Conservation (phyloP, 2,797 vertebrate genomes). For the Microctenopoma stevenorrisi region DNA sequence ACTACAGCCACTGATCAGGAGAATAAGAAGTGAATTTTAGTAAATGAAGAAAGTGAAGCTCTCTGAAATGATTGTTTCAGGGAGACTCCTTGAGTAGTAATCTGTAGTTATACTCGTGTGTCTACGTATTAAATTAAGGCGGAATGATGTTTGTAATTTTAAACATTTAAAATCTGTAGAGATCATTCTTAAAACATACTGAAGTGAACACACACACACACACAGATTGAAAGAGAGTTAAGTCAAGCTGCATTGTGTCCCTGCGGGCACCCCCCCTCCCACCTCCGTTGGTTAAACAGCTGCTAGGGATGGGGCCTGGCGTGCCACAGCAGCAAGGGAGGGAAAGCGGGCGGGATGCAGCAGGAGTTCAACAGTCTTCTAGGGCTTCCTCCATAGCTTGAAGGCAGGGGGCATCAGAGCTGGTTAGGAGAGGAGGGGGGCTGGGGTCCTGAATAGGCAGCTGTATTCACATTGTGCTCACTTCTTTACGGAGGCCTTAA, state of each 20-base stretch:
- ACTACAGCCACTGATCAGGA: too few relatives aligned
- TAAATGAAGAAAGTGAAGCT: too few relatives aligned
- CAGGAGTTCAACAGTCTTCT: conserved; percentile 62
- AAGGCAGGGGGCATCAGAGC: conserved; percentile 57
- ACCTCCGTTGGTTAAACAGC: conserved; percentile 75
- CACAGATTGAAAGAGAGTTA: conserved; percentile 36
- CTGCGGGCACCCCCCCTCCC: conserved; percentile 53
- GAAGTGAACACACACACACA: neutral
- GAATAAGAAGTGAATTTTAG: too few relatives aligned
- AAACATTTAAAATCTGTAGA: neutral
- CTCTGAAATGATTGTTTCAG: too few relatives aligned
- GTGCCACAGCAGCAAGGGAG: conserved; percentile 46
- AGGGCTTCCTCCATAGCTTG: conserved; percentile 46
- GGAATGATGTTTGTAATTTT: neutral
- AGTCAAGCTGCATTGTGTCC: conserved; percentile 65
- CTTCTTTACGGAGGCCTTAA: conserved; percentile 59
- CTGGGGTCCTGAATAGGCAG: conserved; percentile 67
- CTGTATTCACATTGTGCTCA: conserved; percentile 76
- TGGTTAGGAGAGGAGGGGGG: conserved; percentile 17
- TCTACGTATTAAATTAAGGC: too few relatives aligned
- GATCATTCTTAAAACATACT: conserved; percentile 10
- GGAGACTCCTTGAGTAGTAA: too few relatives aligned
- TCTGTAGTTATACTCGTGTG: too few relatives aligned
- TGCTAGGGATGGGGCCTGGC: conserved; percentile 54
- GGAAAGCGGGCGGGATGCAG: conserved; percentile 33